Evolutionary conservation across 92 coral and sea anemone species (phyloP), one percentile per base, ranked within the genome.

Genomic region (Zoanthus sociatus): DNA sequence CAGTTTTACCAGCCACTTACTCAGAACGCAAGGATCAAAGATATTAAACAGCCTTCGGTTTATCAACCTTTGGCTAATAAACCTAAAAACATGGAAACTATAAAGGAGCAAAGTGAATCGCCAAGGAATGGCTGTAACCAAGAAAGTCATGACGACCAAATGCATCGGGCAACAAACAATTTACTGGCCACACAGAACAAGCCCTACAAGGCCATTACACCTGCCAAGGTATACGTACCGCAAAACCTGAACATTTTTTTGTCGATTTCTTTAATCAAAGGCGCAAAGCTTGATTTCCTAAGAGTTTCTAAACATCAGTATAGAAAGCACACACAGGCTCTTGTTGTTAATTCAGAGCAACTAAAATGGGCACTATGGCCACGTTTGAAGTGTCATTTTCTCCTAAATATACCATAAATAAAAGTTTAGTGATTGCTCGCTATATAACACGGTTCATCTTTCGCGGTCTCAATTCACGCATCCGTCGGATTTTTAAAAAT

Each of bases 21-120:
- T 77, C 82, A 53, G 68, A 77, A 54, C 67, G 54, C 82, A 3
- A 56, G 82, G n/a, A 31, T 31, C 15, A 77, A 54, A 54, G 44
- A 77, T 15, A 30, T 21, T 2, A 77, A 77, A 5, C 82, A 54
- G 21, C 82, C 48, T 0, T 26, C 12, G 0, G 79, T 77, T 3
- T 77, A 77, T 30, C 82, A 77, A 61, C 82, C 82, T 12, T 42
- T 77, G 82, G 66, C 67, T 1, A 53, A 77, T 3, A 77, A 77
- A 31, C 26, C 61, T 3, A 14, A 5, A 54, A 77, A 77, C 12
- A 77, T 77, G 82, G 82, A 77, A 26, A 77, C 82, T 6, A 77
- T 77, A 13, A 77, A 54, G 3, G 82, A 77, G 26, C 11, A 30
- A 45, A 54, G n/a, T 0, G 82, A 77, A 5, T n/a, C 67, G 20